Evolutionary conservation across 1,140 invertebrate species (phyloP).

Genomic region (Microvelia longipes): DNA sequence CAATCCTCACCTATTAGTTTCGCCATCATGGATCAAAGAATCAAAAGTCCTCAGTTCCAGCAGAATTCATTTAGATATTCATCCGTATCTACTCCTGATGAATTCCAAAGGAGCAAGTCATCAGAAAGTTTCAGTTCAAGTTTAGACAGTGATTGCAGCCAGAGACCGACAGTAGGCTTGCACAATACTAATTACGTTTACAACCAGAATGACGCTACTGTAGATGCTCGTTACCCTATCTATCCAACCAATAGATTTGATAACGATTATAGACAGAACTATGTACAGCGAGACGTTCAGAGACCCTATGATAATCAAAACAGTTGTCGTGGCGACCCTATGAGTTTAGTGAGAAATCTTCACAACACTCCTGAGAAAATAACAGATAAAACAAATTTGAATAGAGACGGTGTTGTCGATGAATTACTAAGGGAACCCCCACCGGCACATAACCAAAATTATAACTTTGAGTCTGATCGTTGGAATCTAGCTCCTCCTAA

Average conservation of each 20-base stretch:
- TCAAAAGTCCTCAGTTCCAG: conserved; percentile 25
- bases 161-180: conserved; percentile 40
- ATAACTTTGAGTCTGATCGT: conserved; percentile 54
- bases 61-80: conserved; percentile 11
- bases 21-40: conserved; percentile 46
- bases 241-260: conserved; percentile 40
- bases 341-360: conserved; percentile 48
- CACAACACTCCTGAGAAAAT: conserved; percentile 15
- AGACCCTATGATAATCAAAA: conserved; percentile 38
- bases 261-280: conserved; percentile 25
- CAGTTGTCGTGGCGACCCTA: conserved; percentile 52
- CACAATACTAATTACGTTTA: conserved; percentile 37
- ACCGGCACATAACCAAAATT: conserved; percentile 50
- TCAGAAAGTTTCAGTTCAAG: conserved; percentile 38
- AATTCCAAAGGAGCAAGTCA: conserved; percentile 17
- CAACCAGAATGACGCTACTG: not conserved
- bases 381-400: conserved; percentile 13
- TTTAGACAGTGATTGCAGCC: conserved; percentile 45
- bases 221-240: not conserved
- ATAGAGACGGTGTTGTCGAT: conserved; percentile 18
- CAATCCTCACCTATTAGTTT: conserved; percentile 59
- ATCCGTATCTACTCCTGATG: conserved; percentile 10
- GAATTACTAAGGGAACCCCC: conserved; percentile 39
- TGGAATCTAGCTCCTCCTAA: conserved; percentile 51
- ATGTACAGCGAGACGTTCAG: conserved; percentile 14